A percentile compares a stretch with the other conserved stretches of the same genome.
Evolutionary conservation across 1,140 invertebrate species (phyloP).

Genomic region (Aplysia californica): DNA sequence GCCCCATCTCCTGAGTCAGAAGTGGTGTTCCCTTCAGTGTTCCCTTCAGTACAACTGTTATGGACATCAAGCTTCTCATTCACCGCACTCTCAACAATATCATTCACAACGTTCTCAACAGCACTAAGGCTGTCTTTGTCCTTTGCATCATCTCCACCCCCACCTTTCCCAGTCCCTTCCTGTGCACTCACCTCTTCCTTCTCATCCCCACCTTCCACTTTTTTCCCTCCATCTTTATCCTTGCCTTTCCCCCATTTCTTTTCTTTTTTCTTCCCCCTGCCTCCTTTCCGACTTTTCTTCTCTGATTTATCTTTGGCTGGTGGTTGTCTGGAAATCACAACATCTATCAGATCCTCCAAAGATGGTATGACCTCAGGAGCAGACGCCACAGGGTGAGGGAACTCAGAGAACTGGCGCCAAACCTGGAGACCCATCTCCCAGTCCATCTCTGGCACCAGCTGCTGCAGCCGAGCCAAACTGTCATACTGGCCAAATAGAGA

Average conservation of each 20-base stretch:
- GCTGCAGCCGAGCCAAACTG: conserved; percentile 63
- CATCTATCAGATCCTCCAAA: conserved; percentile 39
- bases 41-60: too few relatives aligned
- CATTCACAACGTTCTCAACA: too few relatives aligned
- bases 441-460: conserved; percentile 62
- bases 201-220: neutral
- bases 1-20: too few relatives aligned
- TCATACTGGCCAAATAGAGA: conserved; percentile 50
- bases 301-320: neutral
- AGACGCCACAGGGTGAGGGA: conserved; percentile 50
- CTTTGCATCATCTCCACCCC: neutral
- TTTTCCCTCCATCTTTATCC: neutral
- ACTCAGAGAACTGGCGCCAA: conserved; percentile 68
- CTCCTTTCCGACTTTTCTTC: neutral
- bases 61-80: too few relatives aligned
- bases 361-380: conserved; percentile 38
- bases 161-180: neutral
- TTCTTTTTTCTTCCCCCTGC: neutral
- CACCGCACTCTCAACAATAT: too few relatives aligned
- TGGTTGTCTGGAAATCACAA: neutral
- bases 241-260: neutral
- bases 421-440: conserved; percentile 68
- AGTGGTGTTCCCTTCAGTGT: too few relatives aligned
- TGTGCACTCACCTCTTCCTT: neutral
- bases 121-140: too few relatives aligned